Base-by-base conservation (phyloP, 1,140 invertebrate species). In the Cylas formicarius region DNA sequence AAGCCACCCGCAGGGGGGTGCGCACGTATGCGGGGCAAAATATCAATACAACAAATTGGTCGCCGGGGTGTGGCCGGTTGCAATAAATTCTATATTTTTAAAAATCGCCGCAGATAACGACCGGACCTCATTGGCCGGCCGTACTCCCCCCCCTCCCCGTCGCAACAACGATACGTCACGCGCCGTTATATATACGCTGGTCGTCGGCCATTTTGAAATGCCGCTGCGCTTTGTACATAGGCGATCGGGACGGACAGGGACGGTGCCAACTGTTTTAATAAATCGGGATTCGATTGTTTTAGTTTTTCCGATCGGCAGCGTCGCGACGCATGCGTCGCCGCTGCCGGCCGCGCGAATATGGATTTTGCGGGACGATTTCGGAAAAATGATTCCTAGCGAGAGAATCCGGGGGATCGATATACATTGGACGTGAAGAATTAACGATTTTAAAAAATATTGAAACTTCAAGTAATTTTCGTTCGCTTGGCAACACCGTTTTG, bases 71-170 rank as follows among this genome's bases (percentile, higher is more conserved):
- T 46, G 44, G 44, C 16, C 23, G 10, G 9, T n/a, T n/a, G 35
- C 44, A 39, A 46, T 46, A 46, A 46, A 46, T 46, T 46, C 26
- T 39, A 46, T 46, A 46, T 46, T 45, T 46, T 33, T 46, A 46
- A 46, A 45, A 46, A 46, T 11, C n/a, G n/a, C n/a, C 10, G 21
- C 27, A n/a, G n/a, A n/a, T n/a, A n/a, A n/a, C n/a, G n/a, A n/a
- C n/a, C n/a, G n/a, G n/a, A n/a, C n/a, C n/a, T 20, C 13, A 46
- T 46, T 46, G 44, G 44, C 19, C 33, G 11, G 20, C 7, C 16
- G 11, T 17, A 10, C 38, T 7, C 33, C 19, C 11, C 33, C 16
- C 31, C 23, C 33, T 35, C 16, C n/a, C n/a, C 42, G 13, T 26
- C 40, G n/a, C n/a, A n/a, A n/a, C n/a, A n/a, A n/a, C n/a, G n/a